Evolutionary conservation across 2,113 vertebrate genomes (phyloP).

Genomic region (Chionomys nivalis): DNA sequence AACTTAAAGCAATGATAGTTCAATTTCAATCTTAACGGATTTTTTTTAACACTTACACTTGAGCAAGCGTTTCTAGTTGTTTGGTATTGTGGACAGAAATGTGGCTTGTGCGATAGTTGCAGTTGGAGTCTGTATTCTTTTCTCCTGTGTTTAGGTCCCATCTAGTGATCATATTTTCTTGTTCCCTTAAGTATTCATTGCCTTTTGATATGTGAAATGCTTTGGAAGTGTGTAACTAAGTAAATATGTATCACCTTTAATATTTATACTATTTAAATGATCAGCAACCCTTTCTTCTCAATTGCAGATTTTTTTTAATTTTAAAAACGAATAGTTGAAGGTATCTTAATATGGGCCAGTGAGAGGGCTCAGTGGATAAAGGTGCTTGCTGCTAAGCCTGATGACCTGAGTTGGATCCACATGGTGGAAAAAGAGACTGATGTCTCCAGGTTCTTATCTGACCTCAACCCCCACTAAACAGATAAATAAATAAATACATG

Average conservation of each 20-base stretch:
- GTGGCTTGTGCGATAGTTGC: neutral
- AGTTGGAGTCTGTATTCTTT: constrained; percentile 25
- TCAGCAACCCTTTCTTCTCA: neutral
- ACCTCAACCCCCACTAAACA: neutral
- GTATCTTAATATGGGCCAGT: neutral
- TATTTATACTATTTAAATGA: constrained; percentile 33
- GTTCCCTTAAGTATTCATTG: constrained; percentile 25
- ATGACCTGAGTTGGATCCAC: neutral
- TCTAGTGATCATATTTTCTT: constrained; percentile 39
- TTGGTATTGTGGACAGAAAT: neutral
- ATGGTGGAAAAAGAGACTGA: neutral
- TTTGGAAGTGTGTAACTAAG: neutral
- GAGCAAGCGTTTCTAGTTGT: constrained; percentile 36
- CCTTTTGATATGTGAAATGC: neutral
- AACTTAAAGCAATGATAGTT: constrained; percentile 49
- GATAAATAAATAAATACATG: neutral
- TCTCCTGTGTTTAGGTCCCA: neutral
- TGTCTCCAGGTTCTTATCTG: neutral
- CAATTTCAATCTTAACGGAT: constrained; percentile 24
- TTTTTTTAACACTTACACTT: constrained; percentile 24
- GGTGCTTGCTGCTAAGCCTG: neutral
- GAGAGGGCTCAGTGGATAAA: too few species aligned
- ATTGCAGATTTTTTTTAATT: neutral
- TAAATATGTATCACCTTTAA: neutral
- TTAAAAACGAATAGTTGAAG: neutral